phyloP scores from a whole-genome alignment of 2,888 invertebrate genomes.

The Trichopria drosophilae region DNA sequence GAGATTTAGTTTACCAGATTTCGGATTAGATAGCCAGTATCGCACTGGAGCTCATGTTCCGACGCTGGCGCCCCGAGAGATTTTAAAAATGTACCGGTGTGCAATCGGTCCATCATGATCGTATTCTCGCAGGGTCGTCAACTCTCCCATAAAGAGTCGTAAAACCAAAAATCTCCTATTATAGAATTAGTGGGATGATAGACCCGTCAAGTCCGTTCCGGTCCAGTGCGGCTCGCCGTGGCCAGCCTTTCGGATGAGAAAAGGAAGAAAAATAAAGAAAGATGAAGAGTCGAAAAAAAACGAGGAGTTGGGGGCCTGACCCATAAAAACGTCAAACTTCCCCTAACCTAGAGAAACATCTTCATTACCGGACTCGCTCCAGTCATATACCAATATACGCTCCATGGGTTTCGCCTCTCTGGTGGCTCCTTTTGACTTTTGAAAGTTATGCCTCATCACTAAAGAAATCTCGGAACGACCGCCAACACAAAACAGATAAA shows the following conservation, averaged over 20 bases:
- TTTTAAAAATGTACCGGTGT: no score
- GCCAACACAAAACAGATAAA: no score
- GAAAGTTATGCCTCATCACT: no score
- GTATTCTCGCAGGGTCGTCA: slow-evolving; percentile 41
- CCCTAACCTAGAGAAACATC: slow-evolving; percentile 59
- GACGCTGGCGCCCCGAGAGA: no score
- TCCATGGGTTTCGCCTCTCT: no score
- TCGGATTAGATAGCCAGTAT: no score
- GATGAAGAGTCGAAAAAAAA: slow-evolving; percentile 40
- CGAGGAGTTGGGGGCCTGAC: slow-evolving; percentile 44
- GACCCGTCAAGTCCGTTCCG: slow-evolving; percentile 48
- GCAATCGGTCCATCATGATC: no score
- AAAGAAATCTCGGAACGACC: no score
- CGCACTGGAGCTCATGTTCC: no score
- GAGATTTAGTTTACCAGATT: no score
- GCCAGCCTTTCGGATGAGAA: slow-evolving; percentile 44
- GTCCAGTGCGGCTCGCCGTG: slow-evolving; percentile 38
- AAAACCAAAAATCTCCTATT: slow-evolving; percentile 52
- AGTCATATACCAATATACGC: no score
- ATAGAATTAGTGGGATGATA: slow-evolving; percentile 56
- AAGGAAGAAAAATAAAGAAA: slow-evolving; percentile 32
- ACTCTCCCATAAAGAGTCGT: slow-evolving; percentile 38
- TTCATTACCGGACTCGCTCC: slow-evolving; percentile 52
- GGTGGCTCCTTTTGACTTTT: no score
- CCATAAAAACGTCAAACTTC: slow-evolving; percentile 59